A percentile compares a stretch with the other conserved stretches of the same genome.
These are phyloP conservation scores for Caenorhabditis sinica DNA, from an alignment of 2,888 invertebrate genomes.

Conservation along the genomic window DNA sequence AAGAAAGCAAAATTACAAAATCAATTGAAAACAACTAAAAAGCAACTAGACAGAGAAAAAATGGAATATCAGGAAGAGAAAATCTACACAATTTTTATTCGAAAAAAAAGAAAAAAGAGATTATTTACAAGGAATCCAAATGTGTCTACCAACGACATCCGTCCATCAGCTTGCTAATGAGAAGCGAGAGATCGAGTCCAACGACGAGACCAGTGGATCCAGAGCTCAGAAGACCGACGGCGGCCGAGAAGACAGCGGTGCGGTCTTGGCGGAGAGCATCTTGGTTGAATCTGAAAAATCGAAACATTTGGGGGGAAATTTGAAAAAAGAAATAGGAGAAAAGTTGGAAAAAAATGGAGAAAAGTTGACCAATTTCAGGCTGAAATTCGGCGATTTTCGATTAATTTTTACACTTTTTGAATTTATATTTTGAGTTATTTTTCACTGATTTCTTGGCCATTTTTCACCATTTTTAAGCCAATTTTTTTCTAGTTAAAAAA, in stretches of 20 bases:
- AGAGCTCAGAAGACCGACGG: constrained; percentile 74
- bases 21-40: neutral
- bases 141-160: constrained; percentile 58
- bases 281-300: constrained; percentile 72
- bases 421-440: too few relatives aligned
- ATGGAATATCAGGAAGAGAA: neutral
- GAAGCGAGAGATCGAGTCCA: constrained; percentile 75
- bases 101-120: neutral
- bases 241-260: constrained; percentile 74
- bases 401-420: too few relatives aligned
- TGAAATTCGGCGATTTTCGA: too few relatives aligned
- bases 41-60: neutral
- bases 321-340: too few relatives aligned
- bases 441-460: too few relatives aligned
- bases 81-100: neutral
- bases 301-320: neutral
- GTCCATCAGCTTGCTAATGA: constrained; percentile 69
- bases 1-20: neutral
- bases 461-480: too few relatives aligned
- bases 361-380: too few relatives aligned
- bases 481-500: neutral
- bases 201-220: constrained; percentile 76
- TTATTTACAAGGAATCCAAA: constrained; percentile 29
- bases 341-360: too few relatives aligned
- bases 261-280: constrained; percentile 74